Conservation (phyloP, 2,888 invertebrate genomes). For the Diadegma fenestrale region DNA sequence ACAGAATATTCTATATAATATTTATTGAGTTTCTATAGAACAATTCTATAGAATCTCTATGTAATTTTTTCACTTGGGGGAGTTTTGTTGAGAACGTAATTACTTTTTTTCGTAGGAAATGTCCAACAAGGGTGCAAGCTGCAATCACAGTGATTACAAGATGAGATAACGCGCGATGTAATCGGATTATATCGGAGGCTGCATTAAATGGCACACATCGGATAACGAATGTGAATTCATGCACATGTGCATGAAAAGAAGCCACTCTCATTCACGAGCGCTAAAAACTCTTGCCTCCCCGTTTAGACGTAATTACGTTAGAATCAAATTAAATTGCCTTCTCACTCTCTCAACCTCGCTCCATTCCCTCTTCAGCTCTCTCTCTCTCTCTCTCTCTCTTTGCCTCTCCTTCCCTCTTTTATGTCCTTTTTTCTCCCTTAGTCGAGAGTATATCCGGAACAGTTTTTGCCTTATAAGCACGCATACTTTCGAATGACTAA, state of each 20-base stretch:
- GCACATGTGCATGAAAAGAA: conserved; percentile 40
- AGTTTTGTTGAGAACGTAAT: neutral
- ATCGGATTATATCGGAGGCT: conserved; percentile 48
- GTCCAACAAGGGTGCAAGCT: neutral
- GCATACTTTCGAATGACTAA: conserved; percentile 47
- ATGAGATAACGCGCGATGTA: conserved; percentile 43
- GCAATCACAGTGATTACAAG: conserved; percentile 56
- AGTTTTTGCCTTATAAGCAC: conserved; percentile 33
- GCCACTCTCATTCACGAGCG: conserved; percentile 32
- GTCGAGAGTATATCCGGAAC: conserved; percentile 14
- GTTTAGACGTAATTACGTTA: conserved; percentile 69
- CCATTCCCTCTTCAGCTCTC: conserved; percentile 51
- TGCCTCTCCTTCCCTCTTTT: neutral
- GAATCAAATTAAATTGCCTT: conserved; percentile 70
- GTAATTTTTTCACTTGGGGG: no score
- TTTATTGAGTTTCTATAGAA: no score
- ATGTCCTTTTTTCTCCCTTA: conserved; percentile 21
- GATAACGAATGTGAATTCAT: conserved; percentile 3
- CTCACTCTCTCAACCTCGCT: conserved; percentile 55
- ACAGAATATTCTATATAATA: no score
- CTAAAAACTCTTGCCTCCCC: conserved; percentile 53
- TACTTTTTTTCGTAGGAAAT: conserved; percentile 32
- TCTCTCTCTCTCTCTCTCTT: conserved; percentile 43
- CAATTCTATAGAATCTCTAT: no score
- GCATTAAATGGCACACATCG: conserved; percentile 46